Base-by-base conservation (phyloP, 2,797 vertebrate species). In the Intellagama lesueurii region DNA sequence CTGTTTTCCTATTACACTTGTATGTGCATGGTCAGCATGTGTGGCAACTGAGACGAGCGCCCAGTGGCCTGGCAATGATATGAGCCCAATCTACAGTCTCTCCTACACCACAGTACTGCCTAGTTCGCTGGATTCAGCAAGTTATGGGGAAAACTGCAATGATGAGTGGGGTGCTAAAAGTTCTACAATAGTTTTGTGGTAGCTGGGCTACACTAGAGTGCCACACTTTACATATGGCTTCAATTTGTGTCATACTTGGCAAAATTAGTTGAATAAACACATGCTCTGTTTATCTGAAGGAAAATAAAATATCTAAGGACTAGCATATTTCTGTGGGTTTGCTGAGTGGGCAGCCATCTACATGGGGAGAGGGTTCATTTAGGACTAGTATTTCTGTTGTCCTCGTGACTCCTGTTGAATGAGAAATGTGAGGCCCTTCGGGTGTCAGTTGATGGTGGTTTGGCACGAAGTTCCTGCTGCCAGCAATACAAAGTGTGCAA, bases 381-480 rank as follows among this genome's bases (percentile, higher is more conserved):
- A 49, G 14, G 3, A 6, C 84, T 64, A 47, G 60, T 28, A 77
- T 77, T 28, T 78, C 85, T 7, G 19, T 16, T 68, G 5, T 77
- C 72, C 24, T 26, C 17, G 40, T 85, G 70, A 26, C 14, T 60
- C 22, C 2, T 35, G 49, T 28, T 49, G 3, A 49, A 52, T 52
- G 1, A 7, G 60, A 9, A 73, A 78, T 14, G 32, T 3, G 35
- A 0, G 26, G 26, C 12, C 9, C 0, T 73, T 80, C 4, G 28
- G 1, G 0, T 1, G 28, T 9, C 75, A 19, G 5, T 0, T 0
- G 26, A 14, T 24, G 17, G 11, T 32, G 17, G 28, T 77, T 83
- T 90, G 76, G 1, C 6, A 76, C 8, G 8, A 44, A 87, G 82
- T 6, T 11, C 11, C 11, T 0, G 0, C 40, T 14, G 26, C 78